Conservation (phyloP, 2,797 vertebrate species). For the Poecilia gillii region DNA sequence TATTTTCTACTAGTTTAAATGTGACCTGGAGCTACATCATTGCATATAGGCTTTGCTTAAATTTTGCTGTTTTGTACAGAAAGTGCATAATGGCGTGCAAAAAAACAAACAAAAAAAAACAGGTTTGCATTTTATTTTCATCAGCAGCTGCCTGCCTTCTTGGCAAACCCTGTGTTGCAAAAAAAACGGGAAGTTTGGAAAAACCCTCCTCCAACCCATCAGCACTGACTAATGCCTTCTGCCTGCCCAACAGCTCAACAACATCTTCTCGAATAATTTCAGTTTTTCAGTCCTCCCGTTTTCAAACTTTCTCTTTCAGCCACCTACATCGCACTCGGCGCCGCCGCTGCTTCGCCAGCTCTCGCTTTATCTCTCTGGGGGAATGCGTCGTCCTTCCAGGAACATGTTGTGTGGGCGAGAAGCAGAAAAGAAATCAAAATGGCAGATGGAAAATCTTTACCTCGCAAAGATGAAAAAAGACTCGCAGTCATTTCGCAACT, state of each 20-base stretch:
- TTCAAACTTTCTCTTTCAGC: conserved; percentile 9
- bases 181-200: conserved; percentile 61
- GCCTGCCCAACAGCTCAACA: background rate
- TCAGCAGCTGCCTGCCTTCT: background rate
- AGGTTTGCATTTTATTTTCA: background rate
- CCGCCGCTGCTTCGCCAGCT: conserved; percentile 4
- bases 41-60: too few relatives aligned
- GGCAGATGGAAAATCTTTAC: conserved; percentile 16
- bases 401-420: conserved; percentile 35
- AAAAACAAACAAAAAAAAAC: background rate
- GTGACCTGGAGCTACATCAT: background rate
- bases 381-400: conserved; percentile 20
- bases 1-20: background rate
- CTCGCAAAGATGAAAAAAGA: background rate
- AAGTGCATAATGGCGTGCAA: background rate
- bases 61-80: background rate
- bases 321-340: conserved; percentile 13
- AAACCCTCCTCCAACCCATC: conserved; percentile 25
- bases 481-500: background rate
- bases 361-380: conserved; percentile 14
- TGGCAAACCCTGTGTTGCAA: conserved; percentile 8
- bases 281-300: background rate
- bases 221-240: conserved; percentile 1
- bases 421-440: conserved; percentile 14
- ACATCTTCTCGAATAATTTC: background rate